Percentiles rank a stretch among this genome's conserved stretches.
Evolutionary conservation across 2,113 vertebrate species (phyloP).

Genomic region (Paracanthobrama guichenoti): DNA sequence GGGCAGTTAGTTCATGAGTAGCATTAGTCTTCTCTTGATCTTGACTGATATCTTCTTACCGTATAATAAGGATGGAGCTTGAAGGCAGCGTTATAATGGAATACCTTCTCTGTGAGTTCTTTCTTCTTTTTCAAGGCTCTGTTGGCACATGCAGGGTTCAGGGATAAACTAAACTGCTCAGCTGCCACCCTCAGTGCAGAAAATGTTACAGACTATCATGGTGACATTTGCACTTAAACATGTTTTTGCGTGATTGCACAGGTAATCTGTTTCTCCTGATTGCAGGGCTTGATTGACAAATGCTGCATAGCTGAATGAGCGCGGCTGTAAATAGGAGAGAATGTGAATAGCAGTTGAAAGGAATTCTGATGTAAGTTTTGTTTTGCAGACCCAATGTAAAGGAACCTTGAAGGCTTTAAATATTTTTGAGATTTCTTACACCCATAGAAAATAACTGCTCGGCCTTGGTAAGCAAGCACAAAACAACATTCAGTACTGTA

Average conservation of each 20-base stretch:
- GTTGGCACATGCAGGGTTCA: slow-evolving; percentile 9
- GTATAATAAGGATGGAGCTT: slow-evolving; percentile 6
- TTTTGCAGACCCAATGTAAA: background rate
- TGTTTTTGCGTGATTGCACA: slow-evolving; percentile 29
- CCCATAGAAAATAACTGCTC: background rate
- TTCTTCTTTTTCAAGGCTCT: background rate
- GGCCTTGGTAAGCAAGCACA: background rate
- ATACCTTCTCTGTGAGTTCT: background rate
- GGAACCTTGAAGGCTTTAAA: background rate
- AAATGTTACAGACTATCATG: slow-evolving; percentile 4
- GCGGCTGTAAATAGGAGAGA: slow-evolving; percentile 18
- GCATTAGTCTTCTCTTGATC: slow-evolving; percentile 11
- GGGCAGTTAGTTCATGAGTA: slow-evolving; percentile 27
- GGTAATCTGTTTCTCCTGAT: slow-evolving; percentile 39
- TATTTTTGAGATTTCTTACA: background rate
- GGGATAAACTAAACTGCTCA: background rate
- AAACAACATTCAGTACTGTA: background rate
- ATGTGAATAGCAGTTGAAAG: slow-evolving; percentile 26
- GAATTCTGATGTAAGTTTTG: slow-evolving; percentile 2
- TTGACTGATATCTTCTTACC: slow-evolving; percentile 19
- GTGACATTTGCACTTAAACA: slow-evolving; percentile 25
- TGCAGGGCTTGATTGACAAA: slow-evolving; percentile 35
- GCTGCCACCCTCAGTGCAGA: background rate
- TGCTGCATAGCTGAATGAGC: slow-evolving; percentile 12
- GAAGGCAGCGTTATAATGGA: background rate